Conservation (phyloP, 2,797 vertebrate genomes). For the Brachyalestes nurse region DNA sequence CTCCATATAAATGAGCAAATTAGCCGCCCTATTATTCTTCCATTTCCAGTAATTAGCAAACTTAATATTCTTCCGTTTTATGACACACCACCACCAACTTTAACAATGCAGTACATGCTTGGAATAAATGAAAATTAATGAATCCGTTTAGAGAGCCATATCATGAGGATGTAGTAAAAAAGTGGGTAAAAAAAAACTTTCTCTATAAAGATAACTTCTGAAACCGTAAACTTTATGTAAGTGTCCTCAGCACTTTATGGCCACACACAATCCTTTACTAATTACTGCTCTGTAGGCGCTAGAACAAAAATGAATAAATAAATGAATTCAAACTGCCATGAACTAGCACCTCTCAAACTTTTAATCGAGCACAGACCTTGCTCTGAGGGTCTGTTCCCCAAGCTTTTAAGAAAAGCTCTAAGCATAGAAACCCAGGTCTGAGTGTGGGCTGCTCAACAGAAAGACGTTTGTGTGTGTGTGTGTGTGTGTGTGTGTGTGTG, state of each 20-base stretch:
- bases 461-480: no score
- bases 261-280: slow-evolving; percentile 14
- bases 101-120: slow-evolving; percentile 5
- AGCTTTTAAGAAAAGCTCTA: slow-evolving; percentile 7
- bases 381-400: slow-evolving; percentile 12
- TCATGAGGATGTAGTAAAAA: not conserved
- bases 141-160: not conserved
- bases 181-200: not conserved
- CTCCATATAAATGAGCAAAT: not conserved
- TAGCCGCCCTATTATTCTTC: not conserved
- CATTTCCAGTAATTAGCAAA: slow-evolving; percentile 17
- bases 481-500: no score
- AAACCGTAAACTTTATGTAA: not conserved
- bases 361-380: slow-evolving; percentile 27
- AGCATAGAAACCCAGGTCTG: slow-evolving; percentile 11
- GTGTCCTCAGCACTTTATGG: not conserved
- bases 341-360: slow-evolving; percentile 30
- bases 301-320: not conserved
- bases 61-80: not conserved
- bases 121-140: not conserved
- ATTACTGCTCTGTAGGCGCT: slow-evolving; percentile 23
- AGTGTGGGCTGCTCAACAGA: not conserved
- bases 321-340: not conserved
- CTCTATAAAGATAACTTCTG: not conserved
- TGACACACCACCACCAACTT: not conserved